Percentiles rank a stretch among this genome's conserved stretches.
Conservation (phyloP, 2,888 invertebrate genomes). For the Coenonympha glycerion region DNA sequence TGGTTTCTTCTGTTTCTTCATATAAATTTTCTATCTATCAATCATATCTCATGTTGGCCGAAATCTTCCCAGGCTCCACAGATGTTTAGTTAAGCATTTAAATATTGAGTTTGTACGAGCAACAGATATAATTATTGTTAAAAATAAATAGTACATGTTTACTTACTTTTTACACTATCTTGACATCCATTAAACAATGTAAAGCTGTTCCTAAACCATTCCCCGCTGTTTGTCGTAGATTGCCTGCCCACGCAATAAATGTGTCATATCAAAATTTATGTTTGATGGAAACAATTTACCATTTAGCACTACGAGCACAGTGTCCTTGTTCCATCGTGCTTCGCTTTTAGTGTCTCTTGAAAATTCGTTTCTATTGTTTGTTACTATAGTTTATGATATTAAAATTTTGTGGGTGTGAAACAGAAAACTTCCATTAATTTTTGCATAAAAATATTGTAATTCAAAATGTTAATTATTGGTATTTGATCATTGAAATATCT, state of each 20-base stretch:
- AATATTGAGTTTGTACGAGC: background rate
- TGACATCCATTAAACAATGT: conserved; percentile 5
- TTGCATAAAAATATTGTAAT: no score
- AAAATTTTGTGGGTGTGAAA: background rate
- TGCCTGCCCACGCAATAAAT: conserved; percentile 8
- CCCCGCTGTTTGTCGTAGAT: conserved; percentile 11
- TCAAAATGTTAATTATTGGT: no score
- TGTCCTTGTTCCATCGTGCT: conserved; percentile 13
- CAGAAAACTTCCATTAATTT: no score
- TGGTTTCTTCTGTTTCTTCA: no score
- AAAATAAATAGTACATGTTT: background rate
- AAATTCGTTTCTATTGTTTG: background rate
- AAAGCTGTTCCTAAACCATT: background rate
- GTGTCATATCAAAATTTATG: conserved; percentile 25
- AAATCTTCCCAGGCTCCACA: no score
- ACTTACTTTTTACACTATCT: conserved; percentile 11
- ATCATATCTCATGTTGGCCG: no score
- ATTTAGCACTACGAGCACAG: conserved; percentile 19
- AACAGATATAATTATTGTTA: background rate
- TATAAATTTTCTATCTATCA: no score
- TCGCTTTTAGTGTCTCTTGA: background rate
- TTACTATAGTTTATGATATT: background rate
- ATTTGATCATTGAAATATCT: no score
- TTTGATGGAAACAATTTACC: conserved; percentile 30
- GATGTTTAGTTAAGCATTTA: no score